These are phyloP conservation scores for Craniophora ligustri DNA, from an alignment of 2,888 invertebrate genomes.

Conservation along the genomic window DNA sequence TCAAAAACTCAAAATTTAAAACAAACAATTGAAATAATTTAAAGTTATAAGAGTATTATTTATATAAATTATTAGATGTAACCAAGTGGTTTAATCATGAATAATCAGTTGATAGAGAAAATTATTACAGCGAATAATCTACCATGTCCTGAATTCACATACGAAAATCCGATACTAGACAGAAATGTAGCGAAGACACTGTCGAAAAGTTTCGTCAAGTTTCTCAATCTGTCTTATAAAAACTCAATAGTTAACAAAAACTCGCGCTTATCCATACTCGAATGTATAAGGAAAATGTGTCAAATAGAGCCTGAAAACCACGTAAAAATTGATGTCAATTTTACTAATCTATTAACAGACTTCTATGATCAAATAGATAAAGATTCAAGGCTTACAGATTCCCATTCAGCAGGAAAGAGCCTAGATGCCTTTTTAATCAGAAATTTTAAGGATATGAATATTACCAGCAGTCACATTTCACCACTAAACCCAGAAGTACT, in stretches of 20 bases:
- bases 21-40: no score
- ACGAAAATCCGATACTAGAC: constrained; percentile 76
- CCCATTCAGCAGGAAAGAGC: constrained; percentile 54
- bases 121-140: constrained; percentile 69
- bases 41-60: no score
- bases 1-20: neutral
- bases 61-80: no score
- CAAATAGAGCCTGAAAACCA: constrained; percentile 71
- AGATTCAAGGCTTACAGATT: constrained; percentile 15
- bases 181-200: constrained; percentile 71
- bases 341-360: constrained; percentile 64
- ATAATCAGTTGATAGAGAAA: constrained; percentile 74
- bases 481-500: constrained; percentile 71
- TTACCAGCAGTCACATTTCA: constrained; percentile 60
- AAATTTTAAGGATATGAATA: constrained; percentile 64
- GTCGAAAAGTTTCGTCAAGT: constrained; percentile 77
- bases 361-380: constrained; percentile 62
- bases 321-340: constrained; percentile 65
- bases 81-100: constrained; percentile 60
- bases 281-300: constrained; percentile 76
- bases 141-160: constrained; percentile 69
- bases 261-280: constrained; percentile 68
- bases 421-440: constrained; percentile 75
- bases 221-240: constrained; percentile 68
- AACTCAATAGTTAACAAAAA: constrained; percentile 69